phyloP scores from a whole-genome alignment of 2,113 vertebrate genomes.

The Echinops telfairi region DNA sequence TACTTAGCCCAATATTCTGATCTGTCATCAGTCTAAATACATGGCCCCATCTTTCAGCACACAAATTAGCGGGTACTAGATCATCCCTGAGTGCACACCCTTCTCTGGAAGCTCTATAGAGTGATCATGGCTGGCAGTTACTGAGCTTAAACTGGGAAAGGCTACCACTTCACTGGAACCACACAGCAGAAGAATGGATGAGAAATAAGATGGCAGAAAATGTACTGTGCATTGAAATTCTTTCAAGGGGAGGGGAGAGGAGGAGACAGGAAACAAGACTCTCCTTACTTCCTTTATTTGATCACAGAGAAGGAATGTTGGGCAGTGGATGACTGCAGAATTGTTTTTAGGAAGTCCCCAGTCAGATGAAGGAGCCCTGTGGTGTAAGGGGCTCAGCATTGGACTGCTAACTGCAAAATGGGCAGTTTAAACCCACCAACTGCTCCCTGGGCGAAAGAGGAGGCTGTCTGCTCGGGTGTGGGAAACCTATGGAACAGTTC shows the following conservation, averaged over 20 bases:
- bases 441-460: too few relatives aligned
- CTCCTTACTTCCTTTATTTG: constrained; percentile 11
- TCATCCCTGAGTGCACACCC: constrained; percentile 49
- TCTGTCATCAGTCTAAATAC: constrained; percentile 81
- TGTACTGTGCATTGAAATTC: constrained; percentile 29
- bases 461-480: too few relatives aligned
- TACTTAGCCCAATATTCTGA: constrained; percentile 79
- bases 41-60: constrained; percentile 79
- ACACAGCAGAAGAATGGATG: constrained; percentile 58
- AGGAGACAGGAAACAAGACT: constrained; percentile 52
- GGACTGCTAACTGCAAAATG: too few relatives aligned
- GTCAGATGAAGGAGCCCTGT: background rate
- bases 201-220: constrained; percentile 47
- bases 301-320: constrained; percentile 22
- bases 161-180: constrained; percentile 37
- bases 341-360: constrained; percentile 26
- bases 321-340: background rate
- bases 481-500: too few relatives aligned
- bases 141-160: constrained; percentile 58
- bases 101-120: constrained; percentile 66
- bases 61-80: constrained; percentile 80
- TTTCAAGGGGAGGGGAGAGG: constrained; percentile 13
- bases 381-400: too few relatives aligned
- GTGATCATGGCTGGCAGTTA: constrained; percentile 64
- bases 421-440: too few relatives aligned